Evolutionary conservation across 2,888 invertebrate genomes (phyloP).

Genomic region (Endotricha flammealis): DNA sequence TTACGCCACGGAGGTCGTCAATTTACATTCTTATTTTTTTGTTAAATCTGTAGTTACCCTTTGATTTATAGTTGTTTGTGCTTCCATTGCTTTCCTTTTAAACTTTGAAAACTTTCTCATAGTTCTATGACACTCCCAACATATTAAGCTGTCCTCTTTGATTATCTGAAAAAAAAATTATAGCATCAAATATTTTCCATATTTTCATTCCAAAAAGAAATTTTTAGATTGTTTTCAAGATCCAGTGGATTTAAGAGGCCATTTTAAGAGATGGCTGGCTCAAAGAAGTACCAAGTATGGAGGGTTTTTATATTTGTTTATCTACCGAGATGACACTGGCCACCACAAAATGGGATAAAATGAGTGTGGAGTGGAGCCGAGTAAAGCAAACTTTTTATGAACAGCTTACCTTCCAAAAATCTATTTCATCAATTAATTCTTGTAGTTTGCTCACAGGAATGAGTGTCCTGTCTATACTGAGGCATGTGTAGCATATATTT

Average conservation of each 20-base stretch:
- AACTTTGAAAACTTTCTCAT: slow-evolving; percentile 32
- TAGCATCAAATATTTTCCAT: no score
- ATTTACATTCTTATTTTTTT: neutral
- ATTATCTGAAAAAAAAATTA: slow-evolving; percentile 25
- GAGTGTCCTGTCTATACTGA: slow-evolving; percentile 4
- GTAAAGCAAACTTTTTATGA: neutral
- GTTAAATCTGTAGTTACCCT: neutral
- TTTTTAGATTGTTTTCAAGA: no score
- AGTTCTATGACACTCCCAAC: slow-evolving; percentile 43
- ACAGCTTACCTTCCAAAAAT: neutral
- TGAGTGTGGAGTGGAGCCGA: neutral
- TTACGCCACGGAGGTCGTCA: no score
- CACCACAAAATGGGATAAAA: neutral
- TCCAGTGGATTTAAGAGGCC: no score
- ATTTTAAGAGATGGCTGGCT: no score
- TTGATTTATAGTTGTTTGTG: slow-evolving; percentile 13
- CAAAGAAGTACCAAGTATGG: no score
- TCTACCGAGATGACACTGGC: no score
- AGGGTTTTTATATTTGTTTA: no score
- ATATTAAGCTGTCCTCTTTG: slow-evolving; percentile 23
- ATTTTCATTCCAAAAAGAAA: no score
- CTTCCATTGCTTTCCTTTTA: slow-evolving; percentile 16
- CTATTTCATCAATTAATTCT: neutral
- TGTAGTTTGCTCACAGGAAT: neutral
- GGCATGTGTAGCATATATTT: slow-evolving; percentile 4